A percentile compares a stretch with the other conserved stretches of the same genome.
These are phyloP conservation scores for Pitta sordida DNA, from an alignment of 2,113 vertebrate species.

Conservation along the genomic window DNA sequence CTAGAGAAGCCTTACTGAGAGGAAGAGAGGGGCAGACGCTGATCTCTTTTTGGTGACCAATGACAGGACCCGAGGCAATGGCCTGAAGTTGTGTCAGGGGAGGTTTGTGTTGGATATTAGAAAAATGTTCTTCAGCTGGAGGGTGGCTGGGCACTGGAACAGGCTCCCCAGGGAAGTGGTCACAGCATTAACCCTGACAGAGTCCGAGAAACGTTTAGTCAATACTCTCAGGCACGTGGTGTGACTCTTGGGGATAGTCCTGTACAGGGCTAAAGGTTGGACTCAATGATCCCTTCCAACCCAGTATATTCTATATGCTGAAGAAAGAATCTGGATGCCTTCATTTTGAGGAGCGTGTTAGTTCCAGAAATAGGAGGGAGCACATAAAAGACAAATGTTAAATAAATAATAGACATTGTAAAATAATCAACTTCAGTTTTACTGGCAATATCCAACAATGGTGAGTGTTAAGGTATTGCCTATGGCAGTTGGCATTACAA, in stretches of 20 bases:
- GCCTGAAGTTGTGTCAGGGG: background rate
- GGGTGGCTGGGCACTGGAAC: background rate
- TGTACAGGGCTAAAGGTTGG: background rate
- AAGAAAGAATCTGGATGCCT: background rate
- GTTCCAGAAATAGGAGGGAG: background rate
- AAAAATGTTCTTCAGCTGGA: background rate
- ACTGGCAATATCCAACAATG: background rate
- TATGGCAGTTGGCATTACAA: background rate
- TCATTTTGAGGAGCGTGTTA: background rate
- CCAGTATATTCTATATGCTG: background rate
- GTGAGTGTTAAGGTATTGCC: background rate
- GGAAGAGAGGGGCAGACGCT: background rate
- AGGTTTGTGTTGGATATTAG: background rate
- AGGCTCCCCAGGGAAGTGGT: background rate
- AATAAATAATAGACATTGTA: background rate
- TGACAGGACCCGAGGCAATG: background rate
- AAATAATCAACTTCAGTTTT: background rate
- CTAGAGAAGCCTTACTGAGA: background rate
- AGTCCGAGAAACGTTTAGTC: background rate
- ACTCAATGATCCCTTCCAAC: background rate
- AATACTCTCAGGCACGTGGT: background rate
- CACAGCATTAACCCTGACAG: background rate
- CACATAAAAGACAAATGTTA: background rate
- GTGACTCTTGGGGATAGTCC: background rate
- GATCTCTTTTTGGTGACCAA: background rate